A percentile compares a stretch with the other conserved stretches of the same genome.
phyloP scores from a whole-genome alignment of 2,113 vertebrate species.

The Sciurus niger region DNA sequence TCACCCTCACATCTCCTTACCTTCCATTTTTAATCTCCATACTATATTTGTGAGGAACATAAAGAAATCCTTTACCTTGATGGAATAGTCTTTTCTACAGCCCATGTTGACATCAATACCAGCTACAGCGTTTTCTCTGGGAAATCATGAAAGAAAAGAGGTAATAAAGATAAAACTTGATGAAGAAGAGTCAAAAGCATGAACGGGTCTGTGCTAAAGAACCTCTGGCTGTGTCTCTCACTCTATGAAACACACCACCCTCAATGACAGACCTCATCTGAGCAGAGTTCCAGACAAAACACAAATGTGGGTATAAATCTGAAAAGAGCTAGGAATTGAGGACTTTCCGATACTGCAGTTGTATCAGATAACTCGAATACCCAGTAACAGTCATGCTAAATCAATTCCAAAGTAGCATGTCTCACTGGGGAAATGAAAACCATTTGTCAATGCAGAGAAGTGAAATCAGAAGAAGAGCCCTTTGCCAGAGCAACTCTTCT shows the following conservation, averaged over 20 bases:
- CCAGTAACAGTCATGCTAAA: background rate
- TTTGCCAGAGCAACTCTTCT: background rate
- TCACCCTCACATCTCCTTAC: background rate
- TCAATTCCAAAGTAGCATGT: background rate
- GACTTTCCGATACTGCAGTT: background rate
- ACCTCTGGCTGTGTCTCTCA: background rate
- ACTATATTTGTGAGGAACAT: background rate
- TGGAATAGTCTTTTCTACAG: conserved; percentile 98
- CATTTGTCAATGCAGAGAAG: background rate
- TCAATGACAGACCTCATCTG: background rate
- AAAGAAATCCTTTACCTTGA: conserved; percentile 91
- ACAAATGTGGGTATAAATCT: background rate
- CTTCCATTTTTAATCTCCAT: conserved; percentile 29
- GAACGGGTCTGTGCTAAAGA: background rate
- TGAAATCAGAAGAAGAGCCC: background rate
- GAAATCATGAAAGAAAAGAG: conserved; percentile 46
- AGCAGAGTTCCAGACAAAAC: background rate
- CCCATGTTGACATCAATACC: conserved; percentile 98
- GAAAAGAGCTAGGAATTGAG: background rate
- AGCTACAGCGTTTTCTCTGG: conserved; percentile 96
- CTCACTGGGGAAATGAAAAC: background rate
- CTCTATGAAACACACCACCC: conserved; percentile 41
- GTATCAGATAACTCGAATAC: background rate
- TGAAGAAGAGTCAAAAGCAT: conserved; percentile 39
- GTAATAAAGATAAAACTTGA: conserved; percentile 56